Conservation (phyloP, 2,113 vertebrate genomes). For the Numida meleagris region DNA sequence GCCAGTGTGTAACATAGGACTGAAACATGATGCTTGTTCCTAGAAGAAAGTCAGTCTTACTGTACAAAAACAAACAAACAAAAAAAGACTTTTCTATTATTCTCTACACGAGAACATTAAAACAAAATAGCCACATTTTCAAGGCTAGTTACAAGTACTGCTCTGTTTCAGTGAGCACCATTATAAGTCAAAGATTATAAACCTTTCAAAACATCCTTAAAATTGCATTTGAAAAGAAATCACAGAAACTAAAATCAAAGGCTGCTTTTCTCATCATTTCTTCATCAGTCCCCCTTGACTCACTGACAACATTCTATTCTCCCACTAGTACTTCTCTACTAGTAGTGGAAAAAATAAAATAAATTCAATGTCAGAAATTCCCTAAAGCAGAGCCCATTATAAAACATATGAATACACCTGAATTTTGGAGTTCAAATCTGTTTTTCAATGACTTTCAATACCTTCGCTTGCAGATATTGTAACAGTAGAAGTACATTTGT, state of each 20-base stretch:
- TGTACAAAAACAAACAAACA: not conserved
- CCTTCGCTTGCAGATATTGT: not conserved
- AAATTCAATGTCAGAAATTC: not conserved
- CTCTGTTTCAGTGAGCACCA: not conserved
- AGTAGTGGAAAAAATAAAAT: not conserved
- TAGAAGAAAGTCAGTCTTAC: not conserved
- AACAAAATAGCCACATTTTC: not conserved
- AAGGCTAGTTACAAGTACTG: not conserved
- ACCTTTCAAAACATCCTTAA: not conserved
- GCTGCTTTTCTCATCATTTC: not conserved
- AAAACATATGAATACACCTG: not conserved
- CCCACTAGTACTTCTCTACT: not conserved
- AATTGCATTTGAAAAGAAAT: not conserved
- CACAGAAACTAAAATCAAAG: not conserved
- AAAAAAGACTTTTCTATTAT: not conserved
- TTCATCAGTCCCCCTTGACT: not conserved
- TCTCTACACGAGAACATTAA: not conserved
- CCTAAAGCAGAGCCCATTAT: not conserved
- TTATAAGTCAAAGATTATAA: not conserved
- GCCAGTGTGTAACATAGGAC: fast-evolving
- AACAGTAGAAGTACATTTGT: not conserved
- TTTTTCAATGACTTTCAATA: not conserved
- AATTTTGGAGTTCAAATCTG: not conserved
- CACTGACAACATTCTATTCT: not conserved
- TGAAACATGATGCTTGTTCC: not conserved